Conservation (phyloP, 2,888 invertebrate species). For the Mythimna pallens region DNA sequence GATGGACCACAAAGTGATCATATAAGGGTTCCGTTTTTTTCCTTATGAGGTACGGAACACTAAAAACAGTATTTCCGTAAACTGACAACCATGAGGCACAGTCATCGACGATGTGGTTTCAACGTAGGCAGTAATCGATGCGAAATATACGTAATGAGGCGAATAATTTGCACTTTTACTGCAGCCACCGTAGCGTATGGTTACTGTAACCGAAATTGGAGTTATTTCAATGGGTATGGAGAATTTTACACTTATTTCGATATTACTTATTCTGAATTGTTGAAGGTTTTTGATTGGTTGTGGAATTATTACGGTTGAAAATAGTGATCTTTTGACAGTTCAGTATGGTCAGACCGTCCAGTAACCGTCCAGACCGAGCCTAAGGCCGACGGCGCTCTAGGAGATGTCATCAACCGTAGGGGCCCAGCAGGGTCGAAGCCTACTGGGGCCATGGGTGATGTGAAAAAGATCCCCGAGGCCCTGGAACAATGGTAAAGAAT, state of each 20-base stretch:
- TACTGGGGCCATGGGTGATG: too few species aligned
- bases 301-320: not conserved
- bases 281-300: not conserved
- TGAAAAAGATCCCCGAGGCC: too few species aligned
- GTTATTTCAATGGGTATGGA: conserved; percentile 32
- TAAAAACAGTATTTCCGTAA: not conserved
- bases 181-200: conserved; percentile 38
- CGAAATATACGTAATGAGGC: conserved; percentile 63
- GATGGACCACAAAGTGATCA: too few species aligned
- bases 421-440: too few species aligned
- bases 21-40: too few species aligned
- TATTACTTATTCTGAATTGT: not conserved
- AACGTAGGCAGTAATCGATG: conserved; percentile 62
- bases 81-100: conserved; percentile 51
- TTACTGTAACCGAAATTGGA: conserved; percentile 42
- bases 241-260: conserved; percentile 18
- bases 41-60: too few species aligned
- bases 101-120: conserved; percentile 54
- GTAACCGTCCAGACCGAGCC: too few species aligned
- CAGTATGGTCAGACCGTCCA: not conserved
- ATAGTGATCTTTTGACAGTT: not conserved
- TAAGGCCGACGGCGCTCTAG: too few species aligned
- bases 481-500: too few species aligned
- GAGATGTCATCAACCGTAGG: too few species aligned
- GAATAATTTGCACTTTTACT: conserved; percentile 67